These are phyloP conservation scores for Enteromius radiatus DNA, from an alignment of 2,797 vertebrate genomes.

Conservation along the genomic window DNA sequence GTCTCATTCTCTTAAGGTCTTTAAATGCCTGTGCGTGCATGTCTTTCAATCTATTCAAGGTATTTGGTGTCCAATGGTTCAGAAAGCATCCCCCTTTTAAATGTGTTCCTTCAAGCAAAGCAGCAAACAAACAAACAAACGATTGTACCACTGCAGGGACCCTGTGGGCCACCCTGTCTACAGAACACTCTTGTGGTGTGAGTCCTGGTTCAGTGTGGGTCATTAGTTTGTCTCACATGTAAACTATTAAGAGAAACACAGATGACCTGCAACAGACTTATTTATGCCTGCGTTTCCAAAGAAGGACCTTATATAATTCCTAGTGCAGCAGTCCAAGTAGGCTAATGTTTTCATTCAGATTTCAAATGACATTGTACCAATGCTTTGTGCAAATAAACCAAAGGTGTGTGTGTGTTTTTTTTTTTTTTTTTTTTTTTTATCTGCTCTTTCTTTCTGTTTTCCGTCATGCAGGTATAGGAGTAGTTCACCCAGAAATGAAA, in stretches of 20 bases:
- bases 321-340: conserved; percentile 47
- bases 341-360: conserved; percentile 56
- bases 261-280: conserved; percentile 53
- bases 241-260: conserved; percentile 60
- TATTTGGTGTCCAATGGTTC: conserved; percentile 67
- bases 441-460: not conserved
- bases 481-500: not conserved
- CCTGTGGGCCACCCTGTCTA: conserved; percentile 61
- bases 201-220: conserved; percentile 61
- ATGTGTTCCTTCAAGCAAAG: conserved; percentile 45
- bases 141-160: conserved; percentile 60
- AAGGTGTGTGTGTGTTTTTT: too few relatives aligned
- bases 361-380: conserved; percentile 36
- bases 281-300: conserved; percentile 45
- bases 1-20: conserved; percentile 40
- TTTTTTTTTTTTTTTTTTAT: not conserved
- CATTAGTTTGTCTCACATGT: conserved; percentile 62
- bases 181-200: conserved; percentile 64
- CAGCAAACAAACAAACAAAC: conserved; percentile 64
- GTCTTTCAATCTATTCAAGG: conserved; percentile 54
- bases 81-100: conserved; percentile 62
- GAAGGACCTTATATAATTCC: conserved; percentile 54
- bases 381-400: not conserved
- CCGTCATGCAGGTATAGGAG: not conserved
- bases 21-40: conserved; percentile 42